Conservation (phyloP, 2,113 vertebrate species). For the Sturnira hondurensis region DNA sequence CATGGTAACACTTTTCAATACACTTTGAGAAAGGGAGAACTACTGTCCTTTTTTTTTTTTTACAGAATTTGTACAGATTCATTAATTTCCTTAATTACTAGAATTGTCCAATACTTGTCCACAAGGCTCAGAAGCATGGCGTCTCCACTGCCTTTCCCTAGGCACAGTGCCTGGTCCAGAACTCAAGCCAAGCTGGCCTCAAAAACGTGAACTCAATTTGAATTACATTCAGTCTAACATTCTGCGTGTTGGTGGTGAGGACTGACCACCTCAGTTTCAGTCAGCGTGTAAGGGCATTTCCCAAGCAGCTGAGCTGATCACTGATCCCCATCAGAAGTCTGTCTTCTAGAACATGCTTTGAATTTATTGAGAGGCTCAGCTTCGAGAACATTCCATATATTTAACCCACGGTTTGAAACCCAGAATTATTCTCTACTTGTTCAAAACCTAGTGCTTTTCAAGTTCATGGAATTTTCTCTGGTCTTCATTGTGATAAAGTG, state of each 20-base stretch:
- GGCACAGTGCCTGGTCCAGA: background rate
- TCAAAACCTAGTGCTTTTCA: background rate
- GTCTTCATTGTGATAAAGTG: background rate
- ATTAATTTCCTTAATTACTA: constrained; percentile 4
- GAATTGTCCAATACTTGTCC: background rate
- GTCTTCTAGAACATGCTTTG: background rate
- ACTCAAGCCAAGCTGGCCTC: background rate
- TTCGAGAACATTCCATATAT: background rate
- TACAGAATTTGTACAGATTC: background rate
- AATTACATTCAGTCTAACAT: background rate
- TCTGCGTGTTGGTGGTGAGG: background rate
- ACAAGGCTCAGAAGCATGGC: background rate
- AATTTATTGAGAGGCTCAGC: background rate
- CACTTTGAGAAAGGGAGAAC: background rate
- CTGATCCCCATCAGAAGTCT: background rate
- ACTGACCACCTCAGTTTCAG: background rate
- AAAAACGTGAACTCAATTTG: background rate
- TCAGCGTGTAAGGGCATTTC: background rate
- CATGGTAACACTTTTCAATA: background rate
- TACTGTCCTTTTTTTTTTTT: background rate
- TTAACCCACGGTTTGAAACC: background rate
- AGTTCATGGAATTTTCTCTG: background rate
- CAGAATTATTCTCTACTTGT: background rate
- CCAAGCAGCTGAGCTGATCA: background rate
- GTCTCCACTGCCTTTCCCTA: background rate